A percentile compares a stretch with the other conserved stretches of the same genome.
Evolutionary conservation across 2,888 invertebrate species (phyloP).

Genomic region (Abrostola tripartita): DNA sequence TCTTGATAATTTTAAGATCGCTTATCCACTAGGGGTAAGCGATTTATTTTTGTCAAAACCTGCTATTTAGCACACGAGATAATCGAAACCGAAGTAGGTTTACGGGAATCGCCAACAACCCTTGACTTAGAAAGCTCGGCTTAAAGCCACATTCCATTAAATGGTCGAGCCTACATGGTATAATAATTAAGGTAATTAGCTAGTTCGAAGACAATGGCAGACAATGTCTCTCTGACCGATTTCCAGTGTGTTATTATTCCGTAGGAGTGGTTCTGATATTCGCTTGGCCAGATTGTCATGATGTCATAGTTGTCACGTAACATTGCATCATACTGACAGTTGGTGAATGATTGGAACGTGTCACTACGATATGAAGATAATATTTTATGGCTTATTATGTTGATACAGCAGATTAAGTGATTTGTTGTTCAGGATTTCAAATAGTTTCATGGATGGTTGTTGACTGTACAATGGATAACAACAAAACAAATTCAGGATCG

Average conservation of each 20-base stretch:
- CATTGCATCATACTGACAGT: conserved; percentile 64
- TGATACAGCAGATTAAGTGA: conserved; percentile 19
- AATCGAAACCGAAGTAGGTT: too few species aligned
- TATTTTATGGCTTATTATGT: conserved; percentile 19
- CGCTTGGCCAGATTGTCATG: conserved; percentile 66
- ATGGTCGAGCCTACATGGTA: conserved; percentile 7
- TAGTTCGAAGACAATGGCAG: conserved; percentile 72
- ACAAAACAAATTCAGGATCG: too few species aligned
- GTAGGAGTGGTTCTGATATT: conserved; percentile 74
- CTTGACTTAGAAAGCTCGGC: not conserved
- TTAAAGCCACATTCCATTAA: not conserved
- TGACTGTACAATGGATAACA: too few species aligned
- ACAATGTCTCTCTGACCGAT: conserved; percentile 67
- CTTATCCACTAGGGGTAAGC: too few species aligned
- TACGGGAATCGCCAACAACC: too few species aligned
- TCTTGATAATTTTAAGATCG: too few species aligned
- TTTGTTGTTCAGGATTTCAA: not conserved
- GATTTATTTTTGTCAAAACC: too few species aligned
- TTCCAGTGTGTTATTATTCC: conserved; percentile 65
- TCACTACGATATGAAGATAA: conserved; percentile 30
- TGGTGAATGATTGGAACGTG: conserved; percentile 42
- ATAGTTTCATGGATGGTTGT: not conserved
- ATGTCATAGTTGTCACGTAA: conserved; percentile 68
- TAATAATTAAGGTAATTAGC: conserved; percentile 75
- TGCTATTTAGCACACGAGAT: too few species aligned